These are phyloP conservation scores for Muscicapa comitata DNA, from an alignment of 2,797 vertebrate species.

Conservation along the genomic window DNA sequence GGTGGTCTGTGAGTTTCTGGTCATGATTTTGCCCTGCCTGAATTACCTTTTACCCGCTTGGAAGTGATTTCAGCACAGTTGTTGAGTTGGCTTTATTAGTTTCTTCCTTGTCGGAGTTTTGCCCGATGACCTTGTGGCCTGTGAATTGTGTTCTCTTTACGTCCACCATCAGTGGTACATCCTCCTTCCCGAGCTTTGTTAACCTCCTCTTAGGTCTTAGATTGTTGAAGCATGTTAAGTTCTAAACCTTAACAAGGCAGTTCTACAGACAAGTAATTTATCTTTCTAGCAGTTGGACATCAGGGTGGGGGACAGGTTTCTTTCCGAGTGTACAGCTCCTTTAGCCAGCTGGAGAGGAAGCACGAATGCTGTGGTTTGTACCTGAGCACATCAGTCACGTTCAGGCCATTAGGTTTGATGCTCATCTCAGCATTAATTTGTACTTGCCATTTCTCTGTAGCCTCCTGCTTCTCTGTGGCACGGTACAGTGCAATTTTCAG, in stretches of 20 bases:
- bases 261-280: background rate
- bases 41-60: background rate
- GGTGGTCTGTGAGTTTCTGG: background rate
- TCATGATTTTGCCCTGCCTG: rapidly evolving
- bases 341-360: background rate
- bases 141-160: background rate
- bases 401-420: background rate
- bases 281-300: background rate
- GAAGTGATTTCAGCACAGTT: background rate
- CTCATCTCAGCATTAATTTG: rapidly evolving
- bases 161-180: background rate
- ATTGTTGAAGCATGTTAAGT: background rate
- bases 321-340: background rate
- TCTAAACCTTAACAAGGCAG: background rate
- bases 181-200: background rate
- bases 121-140: background rate
- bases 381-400: background rate
- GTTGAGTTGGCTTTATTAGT: background rate
- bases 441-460: background rate
- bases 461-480: background rate
- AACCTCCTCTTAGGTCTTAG: background rate
- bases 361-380: background rate
- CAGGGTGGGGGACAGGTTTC: too few species aligned
- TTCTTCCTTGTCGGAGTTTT: background rate
- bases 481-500: rapidly evolving